Evolutionary conservation across 2,113 vertebrate species (phyloP), one percentile per base, ranked within the genome.

Genomic region (Melanerpes aurifrons): DNA sequence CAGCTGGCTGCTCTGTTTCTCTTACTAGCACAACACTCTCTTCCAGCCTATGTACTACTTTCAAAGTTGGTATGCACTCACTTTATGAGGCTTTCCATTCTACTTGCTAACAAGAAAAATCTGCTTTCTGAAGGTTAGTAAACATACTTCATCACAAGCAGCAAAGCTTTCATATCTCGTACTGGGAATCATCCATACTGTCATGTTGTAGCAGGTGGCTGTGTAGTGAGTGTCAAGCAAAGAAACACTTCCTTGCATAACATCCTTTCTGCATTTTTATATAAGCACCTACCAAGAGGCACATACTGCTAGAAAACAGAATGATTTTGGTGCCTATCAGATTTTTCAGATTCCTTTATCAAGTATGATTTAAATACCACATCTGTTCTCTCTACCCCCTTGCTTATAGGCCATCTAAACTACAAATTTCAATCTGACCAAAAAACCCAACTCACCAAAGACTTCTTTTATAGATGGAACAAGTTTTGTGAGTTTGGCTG

Each of bases 201-300:
- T 31, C 86, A 32, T 24, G 61, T 28, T 80, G 57, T 82, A 88
- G 95, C 92, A 96, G 87, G 87, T 93, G 92, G 85, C 93, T 95
- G 93, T 22, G 7, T 37, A 90, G 90, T 74, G 79, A 90, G 90
- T 80, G 87, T 48, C 82, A 94, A 72, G 76, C 76, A 83, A 76
- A 81, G 86, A 82, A 91, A 77, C 85, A 67, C 37, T 77, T 35
- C 61, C 75, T 88, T 96, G 86, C 83, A 81, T 88, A 91, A 91
- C 88, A 92, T 43, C 53, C 53, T 86, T 61, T 81, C 54, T 93
- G 90, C 90, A 94, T 83, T 90, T 96, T 95, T 92, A 94, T 72
- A 45, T 90, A 96, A 95, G 82, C 66, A 81, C 57, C 90, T 68
- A 91, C 31, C 81, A 83, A 85, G 93, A 10, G 76, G 70, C 43